phyloP scores from a whole-genome alignment of 2,797 vertebrate genomes.

The Malurus splendens region DNA sequence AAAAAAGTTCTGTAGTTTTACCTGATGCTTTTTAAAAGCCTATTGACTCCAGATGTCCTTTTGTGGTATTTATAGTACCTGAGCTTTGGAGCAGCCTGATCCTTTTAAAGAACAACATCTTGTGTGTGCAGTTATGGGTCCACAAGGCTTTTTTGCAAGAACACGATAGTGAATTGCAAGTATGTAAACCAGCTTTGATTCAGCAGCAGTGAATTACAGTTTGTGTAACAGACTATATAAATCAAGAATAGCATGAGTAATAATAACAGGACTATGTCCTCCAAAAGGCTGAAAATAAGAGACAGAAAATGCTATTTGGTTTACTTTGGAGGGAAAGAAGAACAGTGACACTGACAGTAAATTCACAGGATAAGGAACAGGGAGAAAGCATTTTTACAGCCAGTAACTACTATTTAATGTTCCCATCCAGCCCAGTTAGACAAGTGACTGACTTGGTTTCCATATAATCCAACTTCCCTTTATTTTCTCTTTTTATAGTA shows the following conservation, averaged over 20 bases:
- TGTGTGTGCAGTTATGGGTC: neutral
- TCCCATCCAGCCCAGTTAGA: neutral
- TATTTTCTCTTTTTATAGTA: neutral
- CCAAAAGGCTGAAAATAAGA: neutral
- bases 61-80: neutral
- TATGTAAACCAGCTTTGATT: neutral
- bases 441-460: neutral
- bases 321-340: neutral
- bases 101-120: neutral
- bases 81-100: neutral
- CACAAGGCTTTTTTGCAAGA: neutral
- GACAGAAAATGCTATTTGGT: neutral
- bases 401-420: neutral
- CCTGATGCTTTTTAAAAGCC: neutral
- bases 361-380: neutral
- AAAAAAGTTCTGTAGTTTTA: neutral
- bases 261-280: neutral
- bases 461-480: neutral
- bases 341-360: neutral
- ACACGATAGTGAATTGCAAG: neutral
- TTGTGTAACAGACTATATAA: neutral
- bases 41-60: neutral
- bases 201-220: neutral
- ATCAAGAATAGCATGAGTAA: neutral
- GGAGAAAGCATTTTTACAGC: neutral